Base-by-base conservation (phyloP, 92 coral and sea anemone genomes). In the Porites rus region DNA sequence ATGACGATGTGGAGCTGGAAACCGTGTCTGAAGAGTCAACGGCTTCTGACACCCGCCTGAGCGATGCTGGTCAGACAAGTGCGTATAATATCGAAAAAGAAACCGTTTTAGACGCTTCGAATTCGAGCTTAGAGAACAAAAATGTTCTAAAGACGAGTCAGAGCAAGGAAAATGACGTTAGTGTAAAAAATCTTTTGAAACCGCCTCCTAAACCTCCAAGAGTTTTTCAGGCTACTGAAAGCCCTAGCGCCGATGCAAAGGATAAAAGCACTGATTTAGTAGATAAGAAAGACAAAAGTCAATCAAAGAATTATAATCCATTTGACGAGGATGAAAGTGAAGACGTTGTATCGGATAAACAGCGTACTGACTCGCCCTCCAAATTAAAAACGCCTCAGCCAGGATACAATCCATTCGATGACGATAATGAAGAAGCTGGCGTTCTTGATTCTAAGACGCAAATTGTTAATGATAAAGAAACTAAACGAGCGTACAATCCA, bases 331-430 rank as follows among this genome's bases (percentile, higher is more conserved):
- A 92, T 8, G 77, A 92, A 1, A 87, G 75, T 20, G 92, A 87
- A 38, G 90, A 80, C 20, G 69, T 72, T 17, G 74, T 72, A 10
- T 65, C 16, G 53, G 84, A 87, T 54, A 20, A 75, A 17, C 72
- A 69, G 9, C 62, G 77, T 20, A 64, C 76, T 46, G 46, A 38
- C 46, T 31, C 78, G 4, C 43, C 83, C 19, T 51, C 82, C 20
- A 90, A 81, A 65, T 69, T 62, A 22, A 7, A 72, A 61, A 62
- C 76, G 22, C 75, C 88, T 19, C 88, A 84, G 17, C 67, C 58
- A 72, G 94, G 93, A 0, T 89, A 91, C 85, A 97, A 97, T 84
- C 99, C 98, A 0, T 97, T 97, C 46, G 46, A 38, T 79, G 93
- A 92, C 22, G 98, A 92, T 8, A 94, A 91, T 21, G 94, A 96